Evolutionary conservation across 2,888 invertebrate genomes (phyloP).

Genomic region (Brenthis ino): DNA sequence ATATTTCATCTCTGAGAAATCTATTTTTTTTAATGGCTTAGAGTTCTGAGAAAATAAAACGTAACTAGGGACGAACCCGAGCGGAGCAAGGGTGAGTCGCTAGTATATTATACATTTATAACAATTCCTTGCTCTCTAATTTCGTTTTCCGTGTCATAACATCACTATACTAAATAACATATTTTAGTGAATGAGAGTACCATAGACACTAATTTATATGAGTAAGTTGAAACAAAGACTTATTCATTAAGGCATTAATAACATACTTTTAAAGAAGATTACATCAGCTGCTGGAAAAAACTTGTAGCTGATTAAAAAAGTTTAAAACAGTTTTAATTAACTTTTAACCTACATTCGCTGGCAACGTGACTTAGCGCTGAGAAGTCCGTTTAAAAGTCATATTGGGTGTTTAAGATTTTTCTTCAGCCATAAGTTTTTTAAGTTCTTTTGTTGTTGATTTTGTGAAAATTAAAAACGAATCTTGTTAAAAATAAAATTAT

Average conservation of each 20-base stretch:
- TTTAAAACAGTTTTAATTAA: conserved; percentile 29
- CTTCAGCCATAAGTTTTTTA: neutral
- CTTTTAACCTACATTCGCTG: conserved; percentile 24
- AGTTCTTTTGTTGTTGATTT: neutral
- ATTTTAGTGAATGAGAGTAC: too few relatives aligned
- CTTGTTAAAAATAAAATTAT: neutral
- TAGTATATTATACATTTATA: too few relatives aligned
- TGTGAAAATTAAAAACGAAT: neutral
- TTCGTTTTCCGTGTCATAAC: too few relatives aligned
- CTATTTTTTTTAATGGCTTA: too few relatives aligned
- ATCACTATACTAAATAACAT: too few relatives aligned
- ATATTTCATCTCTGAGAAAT: too few relatives aligned
- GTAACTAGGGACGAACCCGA: too few relatives aligned
- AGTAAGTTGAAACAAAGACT: conserved; percentile 18
- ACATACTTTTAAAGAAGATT: conserved; percentile 28
- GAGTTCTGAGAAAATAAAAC: too few relatives aligned
- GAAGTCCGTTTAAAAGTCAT: conserved; percentile 13
- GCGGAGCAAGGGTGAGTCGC: too few relatives aligned
- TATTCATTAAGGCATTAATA: conserved; percentile 24
- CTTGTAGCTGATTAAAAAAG: conserved; percentile 25
- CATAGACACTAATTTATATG: neutral
- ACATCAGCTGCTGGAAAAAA: conserved; percentile 24
- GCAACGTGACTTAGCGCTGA: conserved; percentile 22
- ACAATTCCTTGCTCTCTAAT: too few relatives aligned
- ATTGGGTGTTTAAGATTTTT: conserved; percentile 17